Evolutionary conservation across 2,797 vertebrate species (phyloP).

Genomic region (Eulemur albifrons): DNA sequence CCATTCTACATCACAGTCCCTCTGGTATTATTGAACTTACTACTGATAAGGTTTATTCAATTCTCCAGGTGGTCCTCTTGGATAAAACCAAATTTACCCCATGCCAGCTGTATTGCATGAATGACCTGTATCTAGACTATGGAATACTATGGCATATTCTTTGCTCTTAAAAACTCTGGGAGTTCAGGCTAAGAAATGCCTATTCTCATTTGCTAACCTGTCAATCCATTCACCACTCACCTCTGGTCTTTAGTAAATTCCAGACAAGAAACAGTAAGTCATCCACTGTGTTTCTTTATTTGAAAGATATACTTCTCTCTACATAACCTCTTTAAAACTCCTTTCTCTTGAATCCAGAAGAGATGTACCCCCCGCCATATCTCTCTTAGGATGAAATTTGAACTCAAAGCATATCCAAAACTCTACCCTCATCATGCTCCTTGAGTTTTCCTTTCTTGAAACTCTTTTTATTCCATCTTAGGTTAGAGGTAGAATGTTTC

Average conservation of each 20-base stretch:
- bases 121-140: neutral
- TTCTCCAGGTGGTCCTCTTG: neutral
- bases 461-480: neutral
- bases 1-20: rapidly evolving
- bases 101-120: neutral
- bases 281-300: neutral
- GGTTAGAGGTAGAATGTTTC: neutral
- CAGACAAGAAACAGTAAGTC: neutral
- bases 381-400: neutral
- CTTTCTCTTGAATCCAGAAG: neutral
- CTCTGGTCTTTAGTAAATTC: neutral
- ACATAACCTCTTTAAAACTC: neutral
- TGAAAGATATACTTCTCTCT: neutral
- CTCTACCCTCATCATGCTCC: neutral
- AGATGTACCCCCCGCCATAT: neutral
- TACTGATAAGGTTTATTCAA: neutral
- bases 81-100: neutral
- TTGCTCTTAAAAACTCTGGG: neutral
- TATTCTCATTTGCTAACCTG: neutral
- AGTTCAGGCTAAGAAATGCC: neutral
- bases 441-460: neutral
- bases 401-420: neutral
- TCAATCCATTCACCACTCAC: neutral
- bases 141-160: neutral
- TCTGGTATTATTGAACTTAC: neutral